Conservation (phyloP, 2,888 invertebrate genomes). For the Aleiodes leptofemur region DNA sequence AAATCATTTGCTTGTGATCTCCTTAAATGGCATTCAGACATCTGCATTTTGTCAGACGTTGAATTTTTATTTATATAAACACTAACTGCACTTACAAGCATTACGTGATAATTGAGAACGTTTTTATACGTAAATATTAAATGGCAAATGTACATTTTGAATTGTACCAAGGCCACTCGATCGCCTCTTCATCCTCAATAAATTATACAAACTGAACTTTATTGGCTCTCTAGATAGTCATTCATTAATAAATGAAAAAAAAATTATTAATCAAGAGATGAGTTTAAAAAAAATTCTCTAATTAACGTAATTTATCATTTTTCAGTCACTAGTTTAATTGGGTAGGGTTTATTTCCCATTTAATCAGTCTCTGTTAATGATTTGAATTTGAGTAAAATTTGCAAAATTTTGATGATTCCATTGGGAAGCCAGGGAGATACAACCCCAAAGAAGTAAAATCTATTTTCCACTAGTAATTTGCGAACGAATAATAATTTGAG, state of each 20-base stretch:
- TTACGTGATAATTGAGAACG: conserved; percentile 31
- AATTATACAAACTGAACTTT: conserved; percentile 20
- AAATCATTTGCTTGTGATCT: conserved; percentile 25
- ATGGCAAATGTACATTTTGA: conserved; percentile 24
- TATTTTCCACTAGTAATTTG: too few species aligned
- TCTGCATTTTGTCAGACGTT: conserved; percentile 28
- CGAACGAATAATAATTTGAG: too few species aligned
- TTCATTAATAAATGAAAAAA: background rate
- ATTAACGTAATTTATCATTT: background rate
- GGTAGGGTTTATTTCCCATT: too few species aligned
- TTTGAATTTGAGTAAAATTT: too few species aligned
- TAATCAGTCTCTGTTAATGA: too few species aligned
- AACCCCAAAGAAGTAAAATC: too few species aligned
- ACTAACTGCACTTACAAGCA: conserved; percentile 10
- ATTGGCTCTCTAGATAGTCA: background rate
- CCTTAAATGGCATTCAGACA: conserved; percentile 6
- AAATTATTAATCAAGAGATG: too few species aligned
- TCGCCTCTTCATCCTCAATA: conserved; percentile 20
- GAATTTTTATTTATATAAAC: conserved; percentile 13
- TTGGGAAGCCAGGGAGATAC: too few species aligned
- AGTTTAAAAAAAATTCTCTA: background rate
- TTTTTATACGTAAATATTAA: conserved; percentile 29
- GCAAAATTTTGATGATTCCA: too few species aligned
- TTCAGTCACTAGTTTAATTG: too few species aligned
- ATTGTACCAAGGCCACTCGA: conserved; percentile 8